Base-by-base conservation (phyloP, 23 tunicate genomes). In the Trididemnum nubilum region DNA sequence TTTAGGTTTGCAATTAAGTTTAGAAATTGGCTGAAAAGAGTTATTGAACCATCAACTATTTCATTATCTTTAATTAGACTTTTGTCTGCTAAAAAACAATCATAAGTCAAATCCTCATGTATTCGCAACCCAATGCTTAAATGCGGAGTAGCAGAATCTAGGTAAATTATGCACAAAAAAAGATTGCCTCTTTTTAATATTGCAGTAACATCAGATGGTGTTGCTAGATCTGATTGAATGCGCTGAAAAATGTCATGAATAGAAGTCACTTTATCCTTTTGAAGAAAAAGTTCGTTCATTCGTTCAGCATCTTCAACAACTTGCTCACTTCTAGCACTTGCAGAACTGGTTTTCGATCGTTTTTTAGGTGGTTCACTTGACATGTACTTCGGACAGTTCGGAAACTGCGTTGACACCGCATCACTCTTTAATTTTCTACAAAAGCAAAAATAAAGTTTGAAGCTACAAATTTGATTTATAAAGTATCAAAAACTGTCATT, bases 371-470 rank as follows among this genome's bases (percentile, higher is more conserved):
- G 38, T 4, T 33, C 36, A 69, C 74, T 69, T 2, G 5, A 69
- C 74, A 32, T 69, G 9, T 69, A 69, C 12, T 18, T 69, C 12
- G 38, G n/a, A 34, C 74, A 69, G 38, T 69, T 31, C n/a, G 5
- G 38, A 69, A 33, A 33, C 32, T 28, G 38, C 4, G 74, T 69
- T 33, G 74, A 37, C 37, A 69, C 5, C 32, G 74, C 74, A 69
- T 69, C 74, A 69, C 74, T 69, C 74, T 9, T 69, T n/a, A 69
- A 37, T 69, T 69, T 73, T 44, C 9, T 73, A n/a, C n/a, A n/a
- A n/a, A n/a, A n/a, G n/a, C n/a, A n/a, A n/a, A n/a, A n/a, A n/a
- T n/a, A n/a, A n/a, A n/a, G n/a, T n/a, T n/a, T n/a, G n/a, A n/a
- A n/a, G n/a, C n/a, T n/a, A n/a, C n/a, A n/a, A n/a, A n/a, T n/a